Evolutionary conservation across 2,113 vertebrate species (phyloP).

Genomic region (Stictonetta naevosa): DNA sequence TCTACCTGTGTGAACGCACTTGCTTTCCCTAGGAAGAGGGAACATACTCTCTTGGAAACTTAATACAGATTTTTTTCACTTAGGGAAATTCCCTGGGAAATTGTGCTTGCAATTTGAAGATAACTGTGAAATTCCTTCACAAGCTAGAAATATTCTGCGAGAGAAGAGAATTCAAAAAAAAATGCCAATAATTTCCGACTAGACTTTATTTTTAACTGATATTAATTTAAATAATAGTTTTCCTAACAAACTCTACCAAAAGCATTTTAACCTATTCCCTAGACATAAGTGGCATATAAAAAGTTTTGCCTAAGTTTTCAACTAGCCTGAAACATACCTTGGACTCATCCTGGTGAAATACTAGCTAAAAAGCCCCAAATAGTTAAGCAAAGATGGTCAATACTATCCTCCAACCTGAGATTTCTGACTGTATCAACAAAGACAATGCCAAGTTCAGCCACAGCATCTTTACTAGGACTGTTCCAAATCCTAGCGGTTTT

Average conservation of each 20-base stretch:
- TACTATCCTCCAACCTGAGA: neutral
- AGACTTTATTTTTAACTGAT: neutral
- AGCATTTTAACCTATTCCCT: neutral
- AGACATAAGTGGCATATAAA: neutral
- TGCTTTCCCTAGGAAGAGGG: neutral
- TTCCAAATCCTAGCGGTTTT: neutral
- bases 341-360: neutral
- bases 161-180: neutral
- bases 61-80: neutral
- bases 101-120: neutral
- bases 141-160: neutral
- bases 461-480: neutral
- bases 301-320: neutral
- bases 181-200: neutral
- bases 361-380: neutral
- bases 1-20: neutral
- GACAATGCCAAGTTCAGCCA: neutral
- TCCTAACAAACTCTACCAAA: neutral
- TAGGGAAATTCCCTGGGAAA: neutral
- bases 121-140: neutral
- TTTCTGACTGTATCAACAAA: neutral
- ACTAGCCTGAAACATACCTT: neutral
- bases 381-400: neutral
- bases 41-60: neutral
- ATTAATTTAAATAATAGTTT: neutral